Evolutionary conservation across 2,113 vertebrate genomes (phyloP).

Genomic region (Brachirus orientalis): DNA sequence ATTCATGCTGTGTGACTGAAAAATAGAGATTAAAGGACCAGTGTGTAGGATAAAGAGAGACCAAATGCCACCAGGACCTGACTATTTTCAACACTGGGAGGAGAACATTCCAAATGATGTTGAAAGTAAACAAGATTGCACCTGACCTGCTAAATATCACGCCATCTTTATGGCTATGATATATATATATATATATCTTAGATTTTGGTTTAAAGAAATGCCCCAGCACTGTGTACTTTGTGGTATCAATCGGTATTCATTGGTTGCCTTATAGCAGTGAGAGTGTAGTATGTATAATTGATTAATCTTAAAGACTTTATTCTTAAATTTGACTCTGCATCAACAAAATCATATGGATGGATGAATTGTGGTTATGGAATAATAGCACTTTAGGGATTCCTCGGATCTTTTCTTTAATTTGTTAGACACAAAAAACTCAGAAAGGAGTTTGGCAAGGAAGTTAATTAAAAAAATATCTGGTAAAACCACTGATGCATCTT

Average conservation of each 20-base stretch:
- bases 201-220: too few species aligned
- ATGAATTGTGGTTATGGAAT: neutral
- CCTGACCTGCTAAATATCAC: neutral
- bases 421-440: constrained; percentile 23
- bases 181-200: too few species aligned
- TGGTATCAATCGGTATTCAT: too few species aligned
- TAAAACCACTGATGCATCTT: constrained; percentile 29
- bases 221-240: too few species aligned
- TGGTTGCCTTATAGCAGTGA: too few species aligned
- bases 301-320: too few species aligned
- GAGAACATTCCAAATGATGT: too few species aligned
- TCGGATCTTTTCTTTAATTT: constrained; percentile 16
- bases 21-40: constrained; percentile 1
- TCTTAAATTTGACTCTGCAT: neutral
- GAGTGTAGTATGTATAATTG: too few species aligned
- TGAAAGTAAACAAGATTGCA: neutral
- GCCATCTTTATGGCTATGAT: neutral
- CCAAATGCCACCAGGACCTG: too few species aligned
- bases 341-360: neutral
- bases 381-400: constrained; percentile 18
- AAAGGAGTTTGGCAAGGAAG: constrained; percentile 37
- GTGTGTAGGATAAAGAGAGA: too few species aligned
- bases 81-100: too few species aligned
- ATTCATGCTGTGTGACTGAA: constrained; percentile 21
- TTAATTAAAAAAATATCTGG: constrained; percentile 24